phyloP scores from a whole-genome alignment of 92 coral and sea anemone species.

The Epizoanthus scotinus region DNA sequence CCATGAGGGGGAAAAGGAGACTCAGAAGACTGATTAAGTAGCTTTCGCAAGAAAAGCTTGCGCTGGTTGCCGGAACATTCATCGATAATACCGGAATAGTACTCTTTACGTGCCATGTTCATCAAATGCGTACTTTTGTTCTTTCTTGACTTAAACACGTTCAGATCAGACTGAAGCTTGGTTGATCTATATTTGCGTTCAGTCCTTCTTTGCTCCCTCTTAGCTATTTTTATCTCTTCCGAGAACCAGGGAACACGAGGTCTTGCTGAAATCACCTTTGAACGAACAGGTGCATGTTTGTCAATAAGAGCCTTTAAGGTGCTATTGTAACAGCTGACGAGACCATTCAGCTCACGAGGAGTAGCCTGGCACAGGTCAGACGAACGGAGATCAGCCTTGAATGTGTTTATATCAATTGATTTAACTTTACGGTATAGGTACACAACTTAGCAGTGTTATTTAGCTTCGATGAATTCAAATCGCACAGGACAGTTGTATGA shows the following conservation, averaged over 20 bases:
- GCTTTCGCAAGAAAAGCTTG: constrained; percentile 38
- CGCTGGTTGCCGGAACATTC: constrained; percentile 44
- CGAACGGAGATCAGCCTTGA: constrained; percentile 39
- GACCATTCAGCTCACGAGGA: constrained; percentile 38
- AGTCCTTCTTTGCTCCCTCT: too few species aligned
- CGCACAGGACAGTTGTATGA: constrained; percentile 40
- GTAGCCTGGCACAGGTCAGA: constrained; percentile 34
- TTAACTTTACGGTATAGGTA: constrained; percentile 10
- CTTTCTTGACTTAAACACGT: neutral
- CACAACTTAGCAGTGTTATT: too few species aligned
- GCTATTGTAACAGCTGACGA: constrained; percentile 24
- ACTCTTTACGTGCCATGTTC: constrained; percentile 16
- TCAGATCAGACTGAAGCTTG: too few species aligned
- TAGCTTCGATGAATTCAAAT: neutral
- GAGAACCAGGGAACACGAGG: constrained; percentile 1
- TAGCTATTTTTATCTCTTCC: too few species aligned
- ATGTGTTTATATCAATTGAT: constrained; percentile 17
- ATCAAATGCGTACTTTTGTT: neutral
- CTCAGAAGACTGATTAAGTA: constrained; percentile 20
- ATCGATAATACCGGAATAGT: constrained; percentile 28
- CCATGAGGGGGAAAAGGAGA: constrained; percentile 40
- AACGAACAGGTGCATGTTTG: constrained; percentile 24
- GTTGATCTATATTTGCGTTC: too few species aligned
- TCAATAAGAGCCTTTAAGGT: constrained; percentile 28
- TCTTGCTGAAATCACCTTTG: neutral